Conservation (phyloP, 2,113 vertebrate species). For the Myotis brandtii region DNA sequence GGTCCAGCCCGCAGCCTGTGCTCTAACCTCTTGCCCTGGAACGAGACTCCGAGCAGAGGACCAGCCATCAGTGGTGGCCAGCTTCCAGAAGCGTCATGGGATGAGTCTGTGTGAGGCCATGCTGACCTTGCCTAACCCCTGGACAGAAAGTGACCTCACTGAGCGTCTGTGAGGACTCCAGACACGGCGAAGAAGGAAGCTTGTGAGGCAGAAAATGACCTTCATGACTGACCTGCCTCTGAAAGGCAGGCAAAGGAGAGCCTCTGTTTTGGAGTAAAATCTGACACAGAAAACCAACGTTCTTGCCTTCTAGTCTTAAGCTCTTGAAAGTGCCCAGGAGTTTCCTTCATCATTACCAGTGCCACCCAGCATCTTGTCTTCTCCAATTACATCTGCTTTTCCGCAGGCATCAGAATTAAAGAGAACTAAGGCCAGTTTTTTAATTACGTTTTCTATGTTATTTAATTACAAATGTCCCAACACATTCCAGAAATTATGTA, state of each 20-base stretch:
- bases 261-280: neutral
- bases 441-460: neutral
- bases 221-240: neutral
- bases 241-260: neutral
- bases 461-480: neutral
- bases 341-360: neutral
- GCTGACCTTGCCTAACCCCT: neutral
- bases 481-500: neutral
- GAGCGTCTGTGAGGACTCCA: neutral
- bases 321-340: neutral
- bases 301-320: neutral
- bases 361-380: neutral
- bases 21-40: neutral
- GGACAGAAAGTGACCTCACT: conserved; percentile 22
- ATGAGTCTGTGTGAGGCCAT: neutral
- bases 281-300: neutral
- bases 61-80: neutral
- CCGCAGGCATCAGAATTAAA: neutral
- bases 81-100: neutral
- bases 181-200: neutral
- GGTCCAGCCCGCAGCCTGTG: neutral
- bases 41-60: neutral
- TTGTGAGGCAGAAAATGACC: neutral
- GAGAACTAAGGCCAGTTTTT: neutral
- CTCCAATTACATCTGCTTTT: neutral